Evolutionary conservation across 2,888 invertebrate species (phyloP), one percentile per base, ranked within the genome.

Genomic region (Mactromeris polynyma): DNA sequence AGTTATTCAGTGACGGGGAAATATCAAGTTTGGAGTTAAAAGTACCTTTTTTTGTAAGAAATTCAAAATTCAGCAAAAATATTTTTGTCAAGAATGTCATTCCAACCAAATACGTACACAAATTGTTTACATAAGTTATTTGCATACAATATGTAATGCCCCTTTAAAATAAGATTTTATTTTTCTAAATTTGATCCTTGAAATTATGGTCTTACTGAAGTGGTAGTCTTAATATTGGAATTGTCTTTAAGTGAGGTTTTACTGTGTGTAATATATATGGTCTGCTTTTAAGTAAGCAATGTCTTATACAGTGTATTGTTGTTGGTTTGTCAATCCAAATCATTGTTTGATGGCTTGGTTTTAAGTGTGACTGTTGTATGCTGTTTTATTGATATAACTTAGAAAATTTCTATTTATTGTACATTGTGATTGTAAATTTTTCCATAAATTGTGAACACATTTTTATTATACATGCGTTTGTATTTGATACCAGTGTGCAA

Each of bases 401-500:
- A 17, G 51, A 51, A 17, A 51, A 17, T 9, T n/a, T 2, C n/a
- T n/a, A 64, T 64, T 2, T 26, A 64, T 21, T n/a, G 21, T 64
- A 64, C 26, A 64, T 64, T 64, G 26, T 64, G 58, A 26, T 21
- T 64, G 21, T 64, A 9, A 26, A 26, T n/a, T 64, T 64, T 64
- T n/a, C n/a, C 26, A 64, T 26, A 26, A 26, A 26, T 26, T 26
- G 26, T 26, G 9, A 26, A 26, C 3, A 9, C 7, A 64, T 26
- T 26, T 26, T 64, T 64, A 26, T 64, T 26, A 26, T 58, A 58
- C 58, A 64, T 64, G 26, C 26, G 11, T 73, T 11, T 73, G 73
- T 33, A 19, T 73, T 73, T 73, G 36, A 36, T 73, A 36, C 73
- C 73, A 73, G 73, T 73, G 73, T 73, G 73, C 73, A 73, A 64